Conservation (phyloP, 2,888 invertebrate species). For the Nowickia ferox region DNA sequence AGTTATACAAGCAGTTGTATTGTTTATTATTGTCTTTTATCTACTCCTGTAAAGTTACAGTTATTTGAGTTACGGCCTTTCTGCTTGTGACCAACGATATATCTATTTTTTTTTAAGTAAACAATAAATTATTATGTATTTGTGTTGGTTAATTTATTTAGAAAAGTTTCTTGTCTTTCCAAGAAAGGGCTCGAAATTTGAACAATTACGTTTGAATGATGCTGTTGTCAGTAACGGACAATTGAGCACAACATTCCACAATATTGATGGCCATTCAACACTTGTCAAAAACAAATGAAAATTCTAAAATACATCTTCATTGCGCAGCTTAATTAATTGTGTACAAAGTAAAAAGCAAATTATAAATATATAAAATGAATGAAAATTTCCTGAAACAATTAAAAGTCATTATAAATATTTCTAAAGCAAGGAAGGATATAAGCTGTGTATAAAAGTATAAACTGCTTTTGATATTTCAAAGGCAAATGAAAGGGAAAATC, state of each 20-base stretch:
- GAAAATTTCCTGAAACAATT: slow-evolving; percentile 1
- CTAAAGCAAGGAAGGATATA: background rate
- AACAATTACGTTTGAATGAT: slow-evolving; percentile 48
- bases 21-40: too few species aligned
- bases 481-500: too few species aligned
- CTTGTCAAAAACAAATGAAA: slow-evolving; percentile 65
- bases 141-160: slow-evolving; percentile 50
- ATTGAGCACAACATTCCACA: slow-evolving; percentile 52
- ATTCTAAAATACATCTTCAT: slow-evolving; percentile 45
- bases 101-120: background rate
- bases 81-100: too few species aligned
- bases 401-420: slow-evolving; percentile 25
- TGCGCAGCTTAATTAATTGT: slow-evolving; percentile 55
- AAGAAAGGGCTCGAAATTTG: slow-evolving; percentile 30
- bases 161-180: slow-evolving; percentile 27
- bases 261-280: slow-evolving; percentile 67
- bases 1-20: too few species aligned
- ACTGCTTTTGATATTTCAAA: too few species aligned
- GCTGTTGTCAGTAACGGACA: slow-evolving; percentile 61
- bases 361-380: background rate
- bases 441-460: background rate
- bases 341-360: slow-evolving; percentile 13
- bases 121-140: slow-evolving; percentile 22
- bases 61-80: too few species aligned
- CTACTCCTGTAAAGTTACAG: too few species aligned